Evolutionary conservation across 2,888 invertebrate genomes (phyloP).

Genomic region (Dynastes maya): DNA sequence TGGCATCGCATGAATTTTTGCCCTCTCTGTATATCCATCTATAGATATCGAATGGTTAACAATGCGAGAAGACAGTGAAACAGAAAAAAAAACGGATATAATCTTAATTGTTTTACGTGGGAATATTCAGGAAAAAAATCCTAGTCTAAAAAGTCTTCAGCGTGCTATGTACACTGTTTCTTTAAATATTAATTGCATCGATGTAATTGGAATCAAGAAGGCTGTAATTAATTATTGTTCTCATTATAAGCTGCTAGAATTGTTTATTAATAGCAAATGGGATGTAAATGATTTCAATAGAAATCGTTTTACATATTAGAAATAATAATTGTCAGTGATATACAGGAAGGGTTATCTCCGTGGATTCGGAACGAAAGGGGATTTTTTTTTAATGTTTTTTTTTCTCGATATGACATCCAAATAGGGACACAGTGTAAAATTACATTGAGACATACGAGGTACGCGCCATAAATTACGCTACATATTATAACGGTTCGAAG

Average conservation of each 20-base stretch:
- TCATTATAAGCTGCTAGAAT: background rate
- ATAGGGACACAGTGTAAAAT: too few species aligned
- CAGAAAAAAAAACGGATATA: slow-evolving; percentile 13
- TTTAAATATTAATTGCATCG: background rate
- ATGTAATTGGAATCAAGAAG: background rate
- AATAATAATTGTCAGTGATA: too few species aligned
- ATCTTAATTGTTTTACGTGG: slow-evolving; percentile 12
- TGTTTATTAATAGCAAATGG: too few species aligned
- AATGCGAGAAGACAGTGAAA: slow-evolving; percentile 3
- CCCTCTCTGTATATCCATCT: background rate
- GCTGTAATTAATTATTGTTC: slow-evolving; percentile 1
- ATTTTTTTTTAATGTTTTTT: too few species aligned
- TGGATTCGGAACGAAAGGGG: too few species aligned
- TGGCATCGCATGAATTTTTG: background rate
- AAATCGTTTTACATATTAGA: too few species aligned
- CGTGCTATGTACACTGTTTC: slow-evolving; percentile 5
- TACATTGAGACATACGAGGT: too few species aligned
- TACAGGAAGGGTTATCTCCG: too few species aligned
- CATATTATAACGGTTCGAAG: too few species aligned
- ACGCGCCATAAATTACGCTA: too few species aligned
- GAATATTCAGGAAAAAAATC: slow-evolving; percentile 14
- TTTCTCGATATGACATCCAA: too few species aligned
- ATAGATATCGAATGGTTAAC: background rate
- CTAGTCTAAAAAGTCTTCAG: background rate
- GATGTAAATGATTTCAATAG: too few species aligned